Conservation (phyloP, 92 coral and sea anemone species). For the Siderastrea radians region DNA sequence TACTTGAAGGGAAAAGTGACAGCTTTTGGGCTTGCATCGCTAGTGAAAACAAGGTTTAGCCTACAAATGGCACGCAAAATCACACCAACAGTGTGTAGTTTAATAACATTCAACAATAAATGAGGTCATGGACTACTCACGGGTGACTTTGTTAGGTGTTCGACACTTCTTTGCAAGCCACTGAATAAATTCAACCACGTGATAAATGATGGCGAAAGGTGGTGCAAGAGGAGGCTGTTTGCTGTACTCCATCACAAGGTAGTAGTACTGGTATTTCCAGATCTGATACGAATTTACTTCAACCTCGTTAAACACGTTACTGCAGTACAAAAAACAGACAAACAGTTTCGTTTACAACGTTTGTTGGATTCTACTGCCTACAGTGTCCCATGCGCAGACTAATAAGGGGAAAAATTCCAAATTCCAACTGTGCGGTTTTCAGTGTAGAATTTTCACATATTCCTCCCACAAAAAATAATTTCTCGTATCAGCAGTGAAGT, state of each 20-base stretch:
- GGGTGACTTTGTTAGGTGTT: conserved; percentile 45
- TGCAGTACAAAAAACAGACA: conserved; percentile 4
- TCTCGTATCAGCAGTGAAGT: too few species aligned
- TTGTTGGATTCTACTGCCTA: too few species aligned
- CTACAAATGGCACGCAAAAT: too few species aligned
- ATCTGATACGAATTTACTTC: conserved; percentile 62
- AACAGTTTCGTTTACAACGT: not conserved
- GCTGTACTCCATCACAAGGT: conserved; percentile 67
- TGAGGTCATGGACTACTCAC: conserved; percentile 18
- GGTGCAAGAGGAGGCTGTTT: conserved; percentile 59
- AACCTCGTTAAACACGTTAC: conserved; percentile 69
- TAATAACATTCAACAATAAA: not conserved
- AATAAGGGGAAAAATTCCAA: too few species aligned
- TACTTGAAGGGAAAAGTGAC: too few species aligned
- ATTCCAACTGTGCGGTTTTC: too few species aligned
- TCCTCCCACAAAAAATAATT: too few species aligned
- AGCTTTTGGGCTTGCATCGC: too few species aligned
- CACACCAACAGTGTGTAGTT: too few species aligned
- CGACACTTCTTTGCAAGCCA: conserved; percentile 62
- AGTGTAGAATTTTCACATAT: too few species aligned
- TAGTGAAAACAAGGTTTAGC: too few species aligned
- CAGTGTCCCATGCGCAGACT: too few species aligned
- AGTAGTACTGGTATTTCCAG: conserved; percentile 69
- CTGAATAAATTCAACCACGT: conserved; percentile 43
- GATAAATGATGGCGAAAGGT: conserved; percentile 56